Conservation (phyloP, 2,113 vertebrate species). For the Chloropsis cyanopogon region DNA sequence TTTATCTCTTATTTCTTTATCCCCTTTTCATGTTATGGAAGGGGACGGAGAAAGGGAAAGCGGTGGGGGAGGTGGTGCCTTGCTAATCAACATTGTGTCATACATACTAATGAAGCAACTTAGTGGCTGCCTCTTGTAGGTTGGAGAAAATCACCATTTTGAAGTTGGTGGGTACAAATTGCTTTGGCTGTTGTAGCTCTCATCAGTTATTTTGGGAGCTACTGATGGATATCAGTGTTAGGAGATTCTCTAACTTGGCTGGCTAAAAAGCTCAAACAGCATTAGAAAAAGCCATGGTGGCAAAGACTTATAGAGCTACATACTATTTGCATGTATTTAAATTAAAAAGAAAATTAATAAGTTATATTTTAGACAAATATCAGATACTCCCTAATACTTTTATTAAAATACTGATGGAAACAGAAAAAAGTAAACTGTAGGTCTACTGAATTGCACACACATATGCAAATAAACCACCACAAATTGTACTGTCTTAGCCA, state of each 20-base stretch:
- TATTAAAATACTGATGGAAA: slow-evolving; percentile 1
- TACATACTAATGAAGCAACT: not conserved
- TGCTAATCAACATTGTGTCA: not conserved
- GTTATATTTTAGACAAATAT: not conserved
- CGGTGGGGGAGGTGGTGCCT: rapidly evolving
- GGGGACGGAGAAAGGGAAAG: not conserved
- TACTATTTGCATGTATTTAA: not conserved
- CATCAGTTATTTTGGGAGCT: not conserved
- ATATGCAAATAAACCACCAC: not conserved
- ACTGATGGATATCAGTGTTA: not conserved
- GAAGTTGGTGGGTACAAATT: not conserved
- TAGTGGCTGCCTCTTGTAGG: not conserved
- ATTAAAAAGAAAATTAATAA: not conserved
- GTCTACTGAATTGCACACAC: not conserved
- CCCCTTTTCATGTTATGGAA: not conserved
- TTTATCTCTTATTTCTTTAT: not conserved
- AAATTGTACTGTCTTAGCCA: not conserved
- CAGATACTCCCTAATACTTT: not conserved
- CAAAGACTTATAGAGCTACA: not conserved
- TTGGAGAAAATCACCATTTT: not conserved
- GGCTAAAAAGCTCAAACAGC: not conserved
- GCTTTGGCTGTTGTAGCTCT: not conserved
- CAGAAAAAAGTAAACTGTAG: not conserved
- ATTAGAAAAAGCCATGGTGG: not conserved
- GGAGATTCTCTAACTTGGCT: not conserved